Evolutionary conservation across 1,140 invertebrate genomes (phyloP), one percentile per base, ranked within the genome.

Genomic region (Hesperophylax magnus): DNA sequence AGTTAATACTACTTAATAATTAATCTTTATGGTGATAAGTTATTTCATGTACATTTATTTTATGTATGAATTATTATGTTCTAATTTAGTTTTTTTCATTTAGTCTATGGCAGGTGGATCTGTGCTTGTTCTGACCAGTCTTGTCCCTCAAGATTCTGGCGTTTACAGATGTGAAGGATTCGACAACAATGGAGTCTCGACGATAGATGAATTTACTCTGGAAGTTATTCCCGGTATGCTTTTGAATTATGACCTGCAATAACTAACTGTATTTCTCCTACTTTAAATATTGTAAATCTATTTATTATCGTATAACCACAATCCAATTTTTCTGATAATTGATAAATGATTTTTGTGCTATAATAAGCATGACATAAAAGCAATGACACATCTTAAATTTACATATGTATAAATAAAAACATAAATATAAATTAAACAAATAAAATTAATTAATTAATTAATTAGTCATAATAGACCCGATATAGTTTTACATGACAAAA

Each of bases 111-210:
- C 11, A n/a, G 63, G 34, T 56, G 52, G 52, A 27, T 75, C 71
- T 3, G 31, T 17, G 5, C 31, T 75, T 27, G 15, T 75, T 17
- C 31, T 75, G 71, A 31, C 18, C 22, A 75, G 58, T 17, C 20
- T 75, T 24, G 27, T 22, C 15, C 71, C 20, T 8, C 71, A 91
- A 22, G 92, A 94, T 85, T 87, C 88, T 31, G 93, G 92, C 15
- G 82, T 89, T 5, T 94, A 94, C 84, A 87, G 91, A 65, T 93
- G 93, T 84, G 90, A 89, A 54, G 91, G 90, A 4, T 85, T 83
- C 47, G 89, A 90, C 34, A 80, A 83, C 5, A 86, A 86, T 77
- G 90, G 89, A 24, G 79, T 71, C n/a, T 71, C 52, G 1, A 56
- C 75, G 20, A 86, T 82, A 56, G 88, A 88, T 11, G 86, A 89